A percentile compares a stretch with the other conserved stretches of the same genome.
Evolutionary conservation across 1,140 invertebrate genomes (phyloP).

Genomic region (Heliconius congener): DNA sequence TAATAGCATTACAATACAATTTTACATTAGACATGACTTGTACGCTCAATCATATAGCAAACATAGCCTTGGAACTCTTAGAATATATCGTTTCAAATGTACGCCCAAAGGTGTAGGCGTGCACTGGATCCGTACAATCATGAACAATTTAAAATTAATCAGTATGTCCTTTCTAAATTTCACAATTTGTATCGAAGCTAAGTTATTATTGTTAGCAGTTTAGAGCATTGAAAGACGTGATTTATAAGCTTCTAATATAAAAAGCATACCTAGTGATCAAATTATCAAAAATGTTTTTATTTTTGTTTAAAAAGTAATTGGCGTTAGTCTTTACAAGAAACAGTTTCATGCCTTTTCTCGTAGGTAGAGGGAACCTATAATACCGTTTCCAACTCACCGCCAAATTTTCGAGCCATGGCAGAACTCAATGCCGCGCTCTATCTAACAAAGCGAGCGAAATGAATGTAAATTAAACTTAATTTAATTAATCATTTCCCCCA

Average conservation of each 20-base stretch:
- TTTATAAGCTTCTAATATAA: not conserved
- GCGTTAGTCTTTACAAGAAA: too few species aligned
- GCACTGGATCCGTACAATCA: constrained; percentile 25
- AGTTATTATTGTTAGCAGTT: constrained; percentile 3
- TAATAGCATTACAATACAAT: not conserved
- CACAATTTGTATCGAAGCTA: not conserved
- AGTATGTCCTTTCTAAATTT: constrained; percentile 17
- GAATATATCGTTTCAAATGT: constrained; percentile 51
- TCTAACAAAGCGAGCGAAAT: too few species aligned
- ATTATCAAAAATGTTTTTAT: too few species aligned
- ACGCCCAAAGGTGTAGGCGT: constrained; percentile 49
- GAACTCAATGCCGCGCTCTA: too few species aligned
- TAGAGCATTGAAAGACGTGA: not conserved
- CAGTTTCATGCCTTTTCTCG: too few species aligned
- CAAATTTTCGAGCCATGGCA: too few species aligned
- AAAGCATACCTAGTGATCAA: too few species aligned
- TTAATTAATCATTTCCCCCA: too few species aligned
- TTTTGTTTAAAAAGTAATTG: too few species aligned
- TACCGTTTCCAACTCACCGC: too few species aligned
- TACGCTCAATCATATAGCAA: constrained; percentile 41
- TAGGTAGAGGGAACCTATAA: too few species aligned
- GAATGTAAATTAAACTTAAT: too few species aligned
- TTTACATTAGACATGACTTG: not conserved
- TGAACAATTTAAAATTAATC: constrained; percentile 43
- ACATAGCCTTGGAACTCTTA: constrained; percentile 58